These are phyloP conservation scores for Peromyscus californicus DNA, from an alignment of 2,113 vertebrate species.

Conservation along the genomic window DNA sequence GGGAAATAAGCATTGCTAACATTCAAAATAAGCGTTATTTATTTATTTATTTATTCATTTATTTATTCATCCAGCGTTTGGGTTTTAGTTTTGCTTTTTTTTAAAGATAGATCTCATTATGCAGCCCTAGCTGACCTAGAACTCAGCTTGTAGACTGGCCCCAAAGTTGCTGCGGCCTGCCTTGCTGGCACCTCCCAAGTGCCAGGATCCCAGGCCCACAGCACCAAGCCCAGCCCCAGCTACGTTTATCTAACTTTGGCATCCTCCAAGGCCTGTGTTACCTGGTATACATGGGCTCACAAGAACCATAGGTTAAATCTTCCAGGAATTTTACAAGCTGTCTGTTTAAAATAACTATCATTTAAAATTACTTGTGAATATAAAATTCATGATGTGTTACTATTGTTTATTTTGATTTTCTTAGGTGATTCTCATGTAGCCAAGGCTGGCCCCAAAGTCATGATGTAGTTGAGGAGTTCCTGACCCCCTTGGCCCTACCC, in stretches of 20 bases:
- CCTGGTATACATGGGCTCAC: not conserved
- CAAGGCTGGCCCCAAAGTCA: not conserved
- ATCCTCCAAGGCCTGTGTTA: not conserved
- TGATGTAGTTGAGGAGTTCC: not conserved
- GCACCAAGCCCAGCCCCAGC: not conserved
- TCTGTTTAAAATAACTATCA: slow-evolving; percentile 37
- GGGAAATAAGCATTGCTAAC: not conserved
- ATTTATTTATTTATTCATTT: not conserved
- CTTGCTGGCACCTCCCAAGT: not conserved
- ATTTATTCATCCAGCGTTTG: not conserved
- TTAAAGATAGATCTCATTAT: not conserved
- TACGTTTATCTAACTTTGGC: not conserved
- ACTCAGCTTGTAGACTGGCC: not conserved
- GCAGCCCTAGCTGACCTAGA: not conserved
- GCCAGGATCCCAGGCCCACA: not conserved
- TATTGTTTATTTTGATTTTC: not conserved
- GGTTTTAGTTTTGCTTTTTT: not conserved
- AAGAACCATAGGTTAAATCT: not conserved
- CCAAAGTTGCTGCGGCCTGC: not conserved
- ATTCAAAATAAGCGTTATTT: slow-evolving; percentile 9
- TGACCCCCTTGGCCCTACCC: not conserved
- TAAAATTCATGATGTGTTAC: not conserved
- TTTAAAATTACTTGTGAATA: not conserved
- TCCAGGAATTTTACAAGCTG: slow-evolving; percentile 26
- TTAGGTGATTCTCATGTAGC: not conserved